Evolutionary conservation across 2,113 vertebrate species (phyloP).

Genomic region (Myotis yumanensis): DNA sequence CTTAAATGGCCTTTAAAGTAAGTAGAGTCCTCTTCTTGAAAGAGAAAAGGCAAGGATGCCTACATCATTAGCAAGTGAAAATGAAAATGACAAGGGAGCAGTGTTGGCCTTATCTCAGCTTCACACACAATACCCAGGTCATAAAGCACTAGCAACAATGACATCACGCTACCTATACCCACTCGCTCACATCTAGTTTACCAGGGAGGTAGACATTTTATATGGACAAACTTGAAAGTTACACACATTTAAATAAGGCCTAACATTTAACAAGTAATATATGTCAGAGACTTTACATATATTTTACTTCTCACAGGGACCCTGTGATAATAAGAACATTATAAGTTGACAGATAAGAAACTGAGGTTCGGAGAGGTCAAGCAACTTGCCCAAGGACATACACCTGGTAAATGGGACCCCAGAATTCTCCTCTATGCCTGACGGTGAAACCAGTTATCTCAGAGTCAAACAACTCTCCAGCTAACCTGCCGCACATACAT

Average conservation of each 20-base stretch:
- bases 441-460: not conserved
- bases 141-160: conserved; percentile 24
- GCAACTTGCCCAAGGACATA: not conserved
- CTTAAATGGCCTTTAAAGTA: not conserved
- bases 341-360: not conserved
- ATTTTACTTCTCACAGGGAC: conserved; percentile 15
- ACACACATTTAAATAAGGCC: not conserved
- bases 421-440: not conserved
- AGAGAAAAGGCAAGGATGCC: not conserved
- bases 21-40: conserved; percentile 22
- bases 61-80: conserved; percentile 37
- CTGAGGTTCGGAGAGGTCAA: conserved; percentile 29
- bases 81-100: not conserved
- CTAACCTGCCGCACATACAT: not conserved
- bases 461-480: not conserved
- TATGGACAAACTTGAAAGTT: not conserved
- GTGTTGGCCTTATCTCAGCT: not conserved
- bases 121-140: not conserved
- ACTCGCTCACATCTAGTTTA: not conserved
- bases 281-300: not conserved
- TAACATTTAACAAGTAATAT: not conserved
- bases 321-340: not conserved
- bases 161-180: not conserved
- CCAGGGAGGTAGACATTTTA: conserved; percentile 21
- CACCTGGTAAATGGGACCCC: not conserved